These are phyloP conservation scores for Ceraclea dissimilis DNA, from an alignment of 2,888 invertebrate genomes.

Conservation along the genomic window DNA sequence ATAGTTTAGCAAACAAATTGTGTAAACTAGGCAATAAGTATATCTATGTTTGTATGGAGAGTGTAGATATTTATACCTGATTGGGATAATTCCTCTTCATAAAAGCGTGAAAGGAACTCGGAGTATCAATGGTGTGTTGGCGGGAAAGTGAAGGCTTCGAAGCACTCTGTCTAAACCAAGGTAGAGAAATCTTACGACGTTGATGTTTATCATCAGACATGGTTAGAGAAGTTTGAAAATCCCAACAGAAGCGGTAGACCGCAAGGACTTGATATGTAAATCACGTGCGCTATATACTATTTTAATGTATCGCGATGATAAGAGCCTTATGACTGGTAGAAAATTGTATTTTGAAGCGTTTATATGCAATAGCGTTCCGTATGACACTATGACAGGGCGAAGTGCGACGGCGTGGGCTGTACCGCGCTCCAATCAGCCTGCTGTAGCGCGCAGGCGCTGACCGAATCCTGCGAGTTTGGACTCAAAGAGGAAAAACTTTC, in stretches of 20 bases:
- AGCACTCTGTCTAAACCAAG: conserved; percentile 83
- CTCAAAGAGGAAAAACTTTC: conserved; percentile 26
- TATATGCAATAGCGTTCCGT: conserved; percentile 27
- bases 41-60: too few relatives aligned
- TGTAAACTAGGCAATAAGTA: too few relatives aligned
- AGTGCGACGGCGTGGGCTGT: conserved; percentile 32
- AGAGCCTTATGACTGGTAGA: conserved; percentile 25
- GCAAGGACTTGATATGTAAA: conserved; percentile 28
- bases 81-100: conserved; percentile 46
- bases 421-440: conserved; percentile 31
- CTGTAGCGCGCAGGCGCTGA: conserved; percentile 29
- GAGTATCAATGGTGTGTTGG: conserved; percentile 87
- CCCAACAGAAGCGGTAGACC: conserved; percentile 7
- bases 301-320: neutral
- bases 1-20: too few relatives aligned
- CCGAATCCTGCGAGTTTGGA: conserved; percentile 44
- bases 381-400: conserved; percentile 19
- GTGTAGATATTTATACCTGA: too few relatives aligned
- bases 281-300: conserved; percentile 29
- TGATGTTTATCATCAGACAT: conserved; percentile 46
- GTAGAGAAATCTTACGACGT: conserved; percentile 79
- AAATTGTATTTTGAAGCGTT: conserved; percentile 22
- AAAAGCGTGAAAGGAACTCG: conserved; percentile 74
- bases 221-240: conserved; percentile 9
- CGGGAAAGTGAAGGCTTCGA: conserved; percentile 60